Conservation (phyloP, 2,797 vertebrate genomes). For the Xerus rutilus region DNA sequence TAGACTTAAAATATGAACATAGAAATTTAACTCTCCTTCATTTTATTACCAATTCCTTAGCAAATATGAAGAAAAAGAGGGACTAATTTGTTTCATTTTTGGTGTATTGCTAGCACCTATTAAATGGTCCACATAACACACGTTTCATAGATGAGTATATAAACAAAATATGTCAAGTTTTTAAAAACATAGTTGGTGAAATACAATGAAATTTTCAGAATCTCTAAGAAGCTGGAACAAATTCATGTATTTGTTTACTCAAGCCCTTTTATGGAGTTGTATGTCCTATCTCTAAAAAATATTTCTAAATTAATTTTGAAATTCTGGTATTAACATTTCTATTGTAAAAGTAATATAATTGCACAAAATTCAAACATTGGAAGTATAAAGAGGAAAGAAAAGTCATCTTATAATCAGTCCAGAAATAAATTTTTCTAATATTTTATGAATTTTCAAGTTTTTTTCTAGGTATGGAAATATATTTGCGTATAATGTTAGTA, state of each 20-base stretch:
- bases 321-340: neutral
- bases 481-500: neutral
- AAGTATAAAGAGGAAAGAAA: neutral
- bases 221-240: neutral
- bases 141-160: neutral
- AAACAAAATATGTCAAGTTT: neutral
- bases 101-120: neutral
- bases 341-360: slow-evolving; percentile 28
- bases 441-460: neutral
- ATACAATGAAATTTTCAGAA: neutral
- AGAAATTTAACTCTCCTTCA: neutral
- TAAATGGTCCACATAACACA: neutral
- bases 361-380: neutral
- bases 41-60: neutral
- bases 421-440: neutral
- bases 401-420: neutral
- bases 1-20: neutral
- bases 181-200: neutral
- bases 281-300: neutral
- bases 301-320: neutral
- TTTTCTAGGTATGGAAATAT: neutral
- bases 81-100: neutral
- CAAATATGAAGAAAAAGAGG: neutral
- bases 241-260: neutral
- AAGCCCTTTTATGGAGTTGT: neutral